These are phyloP conservation scores for Ophioninae sp. DNA, from an alignment of 2,888 invertebrate species.

Conservation along the genomic window DNA sequence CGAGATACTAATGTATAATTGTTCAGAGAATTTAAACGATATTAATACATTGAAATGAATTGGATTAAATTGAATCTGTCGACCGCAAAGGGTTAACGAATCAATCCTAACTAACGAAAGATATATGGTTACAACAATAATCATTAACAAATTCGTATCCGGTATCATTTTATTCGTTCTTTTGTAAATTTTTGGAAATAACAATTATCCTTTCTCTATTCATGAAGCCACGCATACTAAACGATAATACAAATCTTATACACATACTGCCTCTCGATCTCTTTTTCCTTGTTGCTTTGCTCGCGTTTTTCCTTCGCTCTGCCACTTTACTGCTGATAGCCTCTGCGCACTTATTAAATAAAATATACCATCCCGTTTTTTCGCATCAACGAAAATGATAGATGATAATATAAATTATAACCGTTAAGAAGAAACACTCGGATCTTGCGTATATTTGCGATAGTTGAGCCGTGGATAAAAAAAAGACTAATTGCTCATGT, in stretches of 20 bases:
- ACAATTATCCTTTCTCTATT: constrained; percentile 60
- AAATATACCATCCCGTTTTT: constrained; percentile 57
- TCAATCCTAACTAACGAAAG: constrained; percentile 47
- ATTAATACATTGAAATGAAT: no score
- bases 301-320: constrained; percentile 46
- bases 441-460: constrained; percentile 50
- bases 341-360: constrained; percentile 70
- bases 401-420: not conserved
- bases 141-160: constrained; percentile 59
- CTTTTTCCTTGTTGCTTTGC: constrained; percentile 47
- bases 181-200: constrained; percentile 60
- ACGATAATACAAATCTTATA: constrained; percentile 63
- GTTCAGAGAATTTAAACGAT: no score
- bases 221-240: constrained; percentile 66
- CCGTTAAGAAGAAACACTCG: constrained; percentile 15
- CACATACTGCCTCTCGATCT: constrained; percentile 32
- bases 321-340: constrained; percentile 65
- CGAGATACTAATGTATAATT: no score
- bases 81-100: constrained; percentile 66
- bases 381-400: constrained; percentile 20
- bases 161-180: constrained; percentile 28
- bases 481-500: constrained; percentile 26
- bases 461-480: constrained; percentile 51
- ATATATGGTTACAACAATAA: constrained; percentile 21
- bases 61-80: no score